Base-by-base conservation (phyloP, 2,797 vertebrate genomes). In the Sphenodon punctatus region DNA sequence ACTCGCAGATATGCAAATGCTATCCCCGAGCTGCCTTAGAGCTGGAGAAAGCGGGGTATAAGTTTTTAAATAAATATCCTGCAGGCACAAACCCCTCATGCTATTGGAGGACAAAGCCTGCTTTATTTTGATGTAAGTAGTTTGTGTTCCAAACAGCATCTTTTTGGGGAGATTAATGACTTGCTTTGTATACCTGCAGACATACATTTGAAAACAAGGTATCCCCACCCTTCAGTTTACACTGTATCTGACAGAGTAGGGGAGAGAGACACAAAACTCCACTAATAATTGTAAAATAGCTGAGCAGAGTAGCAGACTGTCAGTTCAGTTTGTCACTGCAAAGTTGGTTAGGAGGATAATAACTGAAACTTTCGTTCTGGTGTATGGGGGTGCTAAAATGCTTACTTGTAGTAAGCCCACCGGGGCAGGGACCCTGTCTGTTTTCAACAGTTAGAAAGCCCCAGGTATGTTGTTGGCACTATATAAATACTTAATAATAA, bases 1-100 rank as follows among this genome's bases (percentile, higher is more conserved):
- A 63, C 89, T 85, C 88, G 85, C 88, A 88, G 76, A 86, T 76
- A 92, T 83, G 88, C 76, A 92, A 89, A 91, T 81, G 22, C 55
- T 83, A 86, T 78, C 86, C 92, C n/a, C n/a, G n/a, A n/a, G n/a
- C n/a, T n/a, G n/a, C n/a, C n/a, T n/a, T n/a, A n/a, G n/a, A n/a
- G n/a, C n/a, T n/a, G n/a, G n/a, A n/a, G n/a, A n/a, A n/a, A n/a
- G n/a, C n/a, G n/a, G n/a, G n/a, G n/a, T n/a, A n/a, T n/a, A n/a
- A n/a, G n/a, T n/a, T n/a, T n/a, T n/a, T n/a, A n/a, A n/a, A n/a
- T n/a, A n/a, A n/a, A n/a, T n/a, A n/a, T n/a, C n/a, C n/a, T 82
- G 74, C 88, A 74, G 88, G 71, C 42, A 83, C 88, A 88, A 81
- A 2, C 15, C 17, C 30, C 71, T 82, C 82, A 75, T 82, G 89